A percentile compares a stretch with the other conserved stretches of the same genome.
Conservation (phyloP, 2,888 invertebrate species). For the Thalpophila matura region DNA sequence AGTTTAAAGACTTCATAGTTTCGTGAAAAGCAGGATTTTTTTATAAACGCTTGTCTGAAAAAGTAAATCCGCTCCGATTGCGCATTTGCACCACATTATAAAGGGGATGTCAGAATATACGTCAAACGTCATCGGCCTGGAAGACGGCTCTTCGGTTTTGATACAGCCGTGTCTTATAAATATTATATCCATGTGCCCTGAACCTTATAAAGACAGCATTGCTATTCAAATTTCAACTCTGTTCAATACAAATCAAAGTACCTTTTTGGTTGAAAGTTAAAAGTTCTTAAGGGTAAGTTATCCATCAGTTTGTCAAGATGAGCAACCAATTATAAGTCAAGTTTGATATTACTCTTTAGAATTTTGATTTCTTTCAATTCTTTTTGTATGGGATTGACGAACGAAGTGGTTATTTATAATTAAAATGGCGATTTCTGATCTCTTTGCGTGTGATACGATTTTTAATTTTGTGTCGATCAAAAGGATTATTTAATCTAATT, state of each 20-base stretch:
- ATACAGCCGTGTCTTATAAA: constrained; percentile 88
- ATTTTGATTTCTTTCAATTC: constrained; percentile 88
- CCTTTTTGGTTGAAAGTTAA: constrained; percentile 34
- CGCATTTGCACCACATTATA: constrained; percentile 62
- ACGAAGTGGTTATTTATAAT: constrained; percentile 82
- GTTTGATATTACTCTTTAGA: constrained; percentile 87
- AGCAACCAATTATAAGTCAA: constrained; percentile 88
- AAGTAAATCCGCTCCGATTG: constrained; percentile 13
- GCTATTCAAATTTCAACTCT: constrained; percentile 62
- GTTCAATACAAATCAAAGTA: not conserved
- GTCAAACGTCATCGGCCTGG: constrained; percentile 90
- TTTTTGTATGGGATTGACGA: constrained; percentile 81
- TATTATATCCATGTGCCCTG: constrained; percentile 79
- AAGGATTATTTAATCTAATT: constrained; percentile 70
- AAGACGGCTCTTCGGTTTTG: constrained; percentile 89
- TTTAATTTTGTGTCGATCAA: constrained; percentile 86
- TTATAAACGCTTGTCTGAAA: not conserved
- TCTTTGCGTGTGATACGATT: constrained; percentile 70
- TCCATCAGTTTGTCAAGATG: constrained; percentile 76
- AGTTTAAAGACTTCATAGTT: no score
- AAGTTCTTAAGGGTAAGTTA: constrained; percentile 65
- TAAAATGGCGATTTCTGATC: constrained; percentile 85
- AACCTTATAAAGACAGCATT: constrained; percentile 68
- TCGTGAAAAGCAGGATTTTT: not conserved
- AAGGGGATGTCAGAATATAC: constrained; percentile 84